Percentiles rank a stretch among this genome's conserved stretches.
Evolutionary conservation across 2,797 vertebrate genomes (phyloP).

Genomic region (Yasuhikotakia modesta): DNA sequence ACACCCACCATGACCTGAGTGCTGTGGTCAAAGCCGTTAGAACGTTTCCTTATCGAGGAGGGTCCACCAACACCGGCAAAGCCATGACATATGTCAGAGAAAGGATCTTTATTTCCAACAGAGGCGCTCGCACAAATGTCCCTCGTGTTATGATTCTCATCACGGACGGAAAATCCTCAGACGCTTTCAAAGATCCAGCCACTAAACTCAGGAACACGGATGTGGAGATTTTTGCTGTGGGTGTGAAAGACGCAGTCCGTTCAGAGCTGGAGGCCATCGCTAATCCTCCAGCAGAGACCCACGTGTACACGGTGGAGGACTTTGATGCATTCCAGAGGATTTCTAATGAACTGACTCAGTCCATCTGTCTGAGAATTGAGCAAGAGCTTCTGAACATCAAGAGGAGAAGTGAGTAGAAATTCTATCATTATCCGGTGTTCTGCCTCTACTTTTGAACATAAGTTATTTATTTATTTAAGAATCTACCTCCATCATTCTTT

Average conservation of each 20-base stretch:
- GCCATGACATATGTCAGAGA: slow-evolving; percentile 92
- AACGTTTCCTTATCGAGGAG: slow-evolving; percentile 93
- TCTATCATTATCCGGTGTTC: too few relatives aligned
- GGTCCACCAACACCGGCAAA: slow-evolving; percentile 98
- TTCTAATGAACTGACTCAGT: slow-evolving; percentile 93
- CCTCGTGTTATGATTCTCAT: slow-evolving; percentile 95
- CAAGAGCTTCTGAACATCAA: slow-evolving; percentile 88
- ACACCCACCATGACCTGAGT: slow-evolving; percentile 83
- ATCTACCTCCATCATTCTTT: slow-evolving; percentile 15
- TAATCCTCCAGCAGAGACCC: slow-evolving; percentile 85
- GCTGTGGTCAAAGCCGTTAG: slow-evolving; percentile 89
- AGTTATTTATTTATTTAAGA: not conserved
- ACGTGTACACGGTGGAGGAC: slow-evolving; percentile 97
- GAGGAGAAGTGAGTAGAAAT: slow-evolving; percentile 83
- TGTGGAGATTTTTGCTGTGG: slow-evolving; percentile 97
- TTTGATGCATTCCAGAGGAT: slow-evolving; percentile 98
- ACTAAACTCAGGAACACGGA: slow-evolving; percentile 84
- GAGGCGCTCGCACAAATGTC: slow-evolving; percentile 87
- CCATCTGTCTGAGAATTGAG: slow-evolving; percentile 94
- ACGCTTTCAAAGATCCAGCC: slow-evolving; percentile 92
- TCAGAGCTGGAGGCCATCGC: slow-evolving; percentile 93
- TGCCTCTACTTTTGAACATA: too few relatives aligned
- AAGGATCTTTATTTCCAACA: slow-evolving; percentile 83
- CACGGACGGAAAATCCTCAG: slow-evolving; percentile 96
- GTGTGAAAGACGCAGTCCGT: slow-evolving; percentile 94